phyloP scores from a whole-genome alignment of 2,888 invertebrate genomes.

The Epinotia ramella region DNA sequence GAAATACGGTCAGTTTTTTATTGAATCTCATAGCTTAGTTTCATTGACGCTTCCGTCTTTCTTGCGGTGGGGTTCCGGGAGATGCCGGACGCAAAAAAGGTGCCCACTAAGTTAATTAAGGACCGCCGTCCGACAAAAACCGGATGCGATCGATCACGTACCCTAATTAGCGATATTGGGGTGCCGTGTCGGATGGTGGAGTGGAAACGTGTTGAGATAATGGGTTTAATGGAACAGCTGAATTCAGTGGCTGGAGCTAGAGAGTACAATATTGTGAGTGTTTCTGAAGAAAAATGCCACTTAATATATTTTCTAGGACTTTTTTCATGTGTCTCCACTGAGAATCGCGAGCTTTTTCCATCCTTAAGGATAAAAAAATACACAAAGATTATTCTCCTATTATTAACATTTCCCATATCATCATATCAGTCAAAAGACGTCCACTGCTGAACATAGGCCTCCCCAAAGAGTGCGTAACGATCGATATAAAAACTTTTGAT shows the following conservation, averaged over 20 bases:
- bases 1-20: background rate
- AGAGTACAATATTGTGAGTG: too few relatives aligned
- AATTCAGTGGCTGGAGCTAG: background rate
- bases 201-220: background rate
- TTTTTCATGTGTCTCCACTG: too few relatives aligned
- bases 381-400: too few relatives aligned
- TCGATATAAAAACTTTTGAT: too few relatives aligned
- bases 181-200: background rate
- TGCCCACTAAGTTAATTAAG: conserved; percentile 17
- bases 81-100: background rate
- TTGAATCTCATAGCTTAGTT: background rate
- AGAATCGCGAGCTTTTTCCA: too few relatives aligned
- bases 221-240: background rate
- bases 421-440: too few relatives aligned
- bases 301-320: too few relatives aligned
- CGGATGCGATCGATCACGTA: conserved; percentile 18
- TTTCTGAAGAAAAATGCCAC: too few relatives aligned
- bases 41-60: background rate
- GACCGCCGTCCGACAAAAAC: conserved; percentile 22
- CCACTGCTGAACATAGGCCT: too few relatives aligned
- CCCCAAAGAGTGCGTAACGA: too few relatives aligned
- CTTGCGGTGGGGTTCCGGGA: background rate
- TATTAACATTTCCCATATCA: too few relatives aligned
- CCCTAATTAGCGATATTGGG: conserved; percentile 12
- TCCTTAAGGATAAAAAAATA: too few relatives aligned